These are phyloP conservation scores for Lophotis ruficrista DNA, from an alignment of 2,113 vertebrate genomes.

Conservation along the genomic window DNA sequence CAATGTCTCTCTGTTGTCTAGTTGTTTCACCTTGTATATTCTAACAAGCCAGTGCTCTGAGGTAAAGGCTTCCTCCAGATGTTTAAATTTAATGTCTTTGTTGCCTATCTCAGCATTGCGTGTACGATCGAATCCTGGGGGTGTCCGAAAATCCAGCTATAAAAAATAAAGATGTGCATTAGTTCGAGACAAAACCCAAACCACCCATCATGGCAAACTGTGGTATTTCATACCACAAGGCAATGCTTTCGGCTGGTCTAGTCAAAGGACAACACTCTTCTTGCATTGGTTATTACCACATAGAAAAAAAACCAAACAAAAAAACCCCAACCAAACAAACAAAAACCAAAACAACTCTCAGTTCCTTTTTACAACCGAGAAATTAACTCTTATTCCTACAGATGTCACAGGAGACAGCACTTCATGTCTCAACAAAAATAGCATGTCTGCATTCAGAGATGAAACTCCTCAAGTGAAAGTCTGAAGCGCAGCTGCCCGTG, in stretches of 20 bases:
- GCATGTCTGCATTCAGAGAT: background rate
- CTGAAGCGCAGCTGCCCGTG: background rate
- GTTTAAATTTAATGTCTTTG: slow-evolving; percentile 96
- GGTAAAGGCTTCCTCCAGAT: slow-evolving; percentile 97
- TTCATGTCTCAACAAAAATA: background rate
- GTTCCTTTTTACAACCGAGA: background rate
- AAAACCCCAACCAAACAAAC: too few relatives aligned
- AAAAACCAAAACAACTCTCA: too few relatives aligned
- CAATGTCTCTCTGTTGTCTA: slow-evolving; percentile 91
- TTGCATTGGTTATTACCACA: background rate
- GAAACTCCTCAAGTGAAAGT: background rate
- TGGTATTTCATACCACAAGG: background rate
- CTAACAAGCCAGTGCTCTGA: slow-evolving; percentile 98
- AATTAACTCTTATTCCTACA: background rate
- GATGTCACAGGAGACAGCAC: background rate
- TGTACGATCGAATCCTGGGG: slow-evolving; percentile 95
- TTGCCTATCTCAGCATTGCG: slow-evolving; percentile 98
- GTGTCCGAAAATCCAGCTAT: slow-evolving; percentile 96
- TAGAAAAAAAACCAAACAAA: background rate
- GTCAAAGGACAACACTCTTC: background rate
- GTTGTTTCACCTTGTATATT: slow-evolving; percentile 96
- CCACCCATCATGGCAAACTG: background rate
- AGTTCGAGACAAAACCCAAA: background rate
- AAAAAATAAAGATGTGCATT: slow-evolving; percentile 25
- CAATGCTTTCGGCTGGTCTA: background rate